Evolutionary conservation across 2,113 vertebrate species (phyloP), one percentile per base, ranked within the genome.

Genomic region (Ploceus nigricollis): DNA sequence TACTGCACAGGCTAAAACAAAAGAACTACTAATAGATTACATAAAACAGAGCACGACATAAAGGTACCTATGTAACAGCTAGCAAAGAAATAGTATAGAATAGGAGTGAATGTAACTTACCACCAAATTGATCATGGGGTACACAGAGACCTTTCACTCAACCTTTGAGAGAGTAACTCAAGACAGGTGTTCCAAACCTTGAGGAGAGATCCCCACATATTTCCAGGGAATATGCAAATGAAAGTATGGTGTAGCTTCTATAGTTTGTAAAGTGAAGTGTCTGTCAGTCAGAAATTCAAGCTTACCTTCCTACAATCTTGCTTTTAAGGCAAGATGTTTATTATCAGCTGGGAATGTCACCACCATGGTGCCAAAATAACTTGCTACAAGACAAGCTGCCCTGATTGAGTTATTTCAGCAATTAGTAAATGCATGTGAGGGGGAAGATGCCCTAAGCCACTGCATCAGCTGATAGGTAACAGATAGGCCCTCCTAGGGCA

Each of bases 151-250:
- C 7, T 57, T 65, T 40, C 42, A 56, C 8, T 40, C 50, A 35
- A 2, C 12, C 8, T 19, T 56, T 0, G 0, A 30, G 19, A 28
- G 5, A 47, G 3, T 35, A 48, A 35, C 35, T 40, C 50, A 48
- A 48, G 40, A 24, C 14, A 56, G 40, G 30, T 0, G 0, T 48
- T 24, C 24, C 35, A 57, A 57, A 56, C 44, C 42, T 48, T 7
- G 50, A 65, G 5, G 8, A 73, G 35, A 47, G 40, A 15, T 47
- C 50, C n/a, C 35, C 24, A 75, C 24, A 48, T 4, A 40, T 16
- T 85, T n/a, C 50, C 50, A 85, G 42, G n/a, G 13, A 75, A 85
- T 16, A 18, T 30, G 19, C 28, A 65, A 19, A 15, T 40, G 23
- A 24, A 65, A 56, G 40, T 16, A 15, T 56, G 40, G 15, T 28